phyloP scores from a whole-genome alignment of 2,113 vertebrate species.

The Potamarius usumacintae region DNA sequence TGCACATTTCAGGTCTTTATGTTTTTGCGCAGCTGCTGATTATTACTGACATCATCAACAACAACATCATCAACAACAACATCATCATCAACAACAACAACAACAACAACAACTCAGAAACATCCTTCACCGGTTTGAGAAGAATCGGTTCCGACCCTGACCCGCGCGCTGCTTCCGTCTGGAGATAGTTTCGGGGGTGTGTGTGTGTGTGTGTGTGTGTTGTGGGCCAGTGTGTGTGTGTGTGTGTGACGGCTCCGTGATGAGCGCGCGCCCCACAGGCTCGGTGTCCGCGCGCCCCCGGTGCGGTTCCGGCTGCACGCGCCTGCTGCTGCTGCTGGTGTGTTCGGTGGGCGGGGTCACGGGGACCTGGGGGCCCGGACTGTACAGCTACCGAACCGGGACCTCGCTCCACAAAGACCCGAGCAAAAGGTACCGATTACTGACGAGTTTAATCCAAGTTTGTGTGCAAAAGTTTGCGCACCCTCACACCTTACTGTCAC shows the following conservation, averaged over 20 bases:
- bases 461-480: neutral
- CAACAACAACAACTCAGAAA: no score
- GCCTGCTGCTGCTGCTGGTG: slow-evolving; percentile 64
- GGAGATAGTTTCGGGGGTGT: neutral
- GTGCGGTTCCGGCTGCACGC: slow-evolving; percentile 61
- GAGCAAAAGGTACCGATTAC: slow-evolving; percentile 64
- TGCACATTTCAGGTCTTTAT: neutral
- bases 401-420: slow-evolving; percentile 64
- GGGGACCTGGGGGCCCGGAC: slow-evolving; percentile 75
- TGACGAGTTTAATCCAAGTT: neutral
- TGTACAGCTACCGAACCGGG: slow-evolving; percentile 69
- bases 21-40: neutral
- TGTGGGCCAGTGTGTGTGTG: neutral
- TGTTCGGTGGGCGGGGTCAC: slow-evolving; percentile 61
- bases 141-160: no score
- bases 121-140: no score
- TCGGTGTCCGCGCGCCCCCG: slow-evolving; percentile 62
- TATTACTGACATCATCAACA: no score
- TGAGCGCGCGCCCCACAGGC: slow-evolving; percentile 62
- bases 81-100: no score
- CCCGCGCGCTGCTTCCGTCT: neutral
- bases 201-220: neutral
- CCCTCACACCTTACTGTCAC: neutral
- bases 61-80: no score
- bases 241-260: slow-evolving; percentile 55